phyloP scores from a whole-genome alignment of 2,888 invertebrate species.

The Acrobasis consociella region DNA sequence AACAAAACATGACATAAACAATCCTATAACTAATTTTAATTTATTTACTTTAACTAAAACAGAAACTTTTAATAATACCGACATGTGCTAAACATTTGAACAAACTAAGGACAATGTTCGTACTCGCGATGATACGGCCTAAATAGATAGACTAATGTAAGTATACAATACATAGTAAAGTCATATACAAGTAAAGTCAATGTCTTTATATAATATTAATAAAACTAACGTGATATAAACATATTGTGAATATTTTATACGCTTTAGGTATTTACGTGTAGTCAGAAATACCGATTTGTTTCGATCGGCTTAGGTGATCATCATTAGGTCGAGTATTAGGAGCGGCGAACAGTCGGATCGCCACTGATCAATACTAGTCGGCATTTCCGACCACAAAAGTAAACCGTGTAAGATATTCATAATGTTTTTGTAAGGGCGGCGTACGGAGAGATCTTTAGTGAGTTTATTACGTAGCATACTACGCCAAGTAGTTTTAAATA shows the following conservation, averaged over 20 bases:
- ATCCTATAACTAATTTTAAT: too few species aligned
- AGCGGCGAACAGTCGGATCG: too few species aligned
- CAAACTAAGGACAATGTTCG: neutral
- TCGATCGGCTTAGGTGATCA: too few species aligned
- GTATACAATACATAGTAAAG: slow-evolving; percentile 14
- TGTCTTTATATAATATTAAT: neutral
- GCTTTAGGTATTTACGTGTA: too few species aligned
- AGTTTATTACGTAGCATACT: neutral
- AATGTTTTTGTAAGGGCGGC: neutral
- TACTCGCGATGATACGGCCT: slow-evolving; percentile 19
- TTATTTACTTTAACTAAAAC: neutral
- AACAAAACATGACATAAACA: too few species aligned
- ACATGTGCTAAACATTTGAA: slow-evolving; percentile 6
- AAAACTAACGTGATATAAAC: too few species aligned
- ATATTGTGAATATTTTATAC: too few species aligned
- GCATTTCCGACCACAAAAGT: too few species aligned
- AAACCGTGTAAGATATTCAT: too few species aligned
- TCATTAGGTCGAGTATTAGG: too few species aligned
- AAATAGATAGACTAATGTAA: slow-evolving; percentile 13
- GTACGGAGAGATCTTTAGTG: neutral
- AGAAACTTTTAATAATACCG: neutral
- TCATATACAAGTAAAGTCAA: slow-evolving; percentile 7
- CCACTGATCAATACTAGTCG: too few species aligned
- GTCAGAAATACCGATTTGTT: too few species aligned
- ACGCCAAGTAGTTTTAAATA: neutral